Conservation (phyloP, 2,113 vertebrate species). For the Dunckerocampus dactyliophorus region DNA sequence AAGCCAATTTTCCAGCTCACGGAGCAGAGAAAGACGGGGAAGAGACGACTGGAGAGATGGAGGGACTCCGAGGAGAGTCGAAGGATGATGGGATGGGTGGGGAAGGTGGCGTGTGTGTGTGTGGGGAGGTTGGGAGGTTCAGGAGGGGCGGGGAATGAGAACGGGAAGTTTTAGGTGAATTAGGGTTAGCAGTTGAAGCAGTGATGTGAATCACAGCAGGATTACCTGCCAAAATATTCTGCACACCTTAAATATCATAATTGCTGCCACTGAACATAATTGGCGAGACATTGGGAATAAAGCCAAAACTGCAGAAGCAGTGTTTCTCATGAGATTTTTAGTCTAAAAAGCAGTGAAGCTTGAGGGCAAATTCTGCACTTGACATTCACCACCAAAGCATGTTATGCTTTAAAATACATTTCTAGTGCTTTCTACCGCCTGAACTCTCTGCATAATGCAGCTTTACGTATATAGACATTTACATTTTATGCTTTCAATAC, state of each 20-base stretch:
- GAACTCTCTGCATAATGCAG: background rate
- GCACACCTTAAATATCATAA: slow-evolving; percentile 25
- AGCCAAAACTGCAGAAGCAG: slow-evolving; percentile 6
- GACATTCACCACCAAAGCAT: slow-evolving; percentile 17
- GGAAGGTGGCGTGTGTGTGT: slow-evolving; percentile 13
- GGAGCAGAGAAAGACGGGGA: slow-evolving; percentile 72
- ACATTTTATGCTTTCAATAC: slow-evolving; percentile 4
- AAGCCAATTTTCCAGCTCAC: slow-evolving; percentile 82
- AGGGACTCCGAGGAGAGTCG: slow-evolving; percentile 53
- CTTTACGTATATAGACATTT: too few relatives aligned
- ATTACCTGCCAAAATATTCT: slow-evolving; percentile 39
- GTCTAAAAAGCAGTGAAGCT: slow-evolving; percentile 23
- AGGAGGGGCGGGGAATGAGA: slow-evolving; percentile 19
- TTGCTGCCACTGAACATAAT: slow-evolving; percentile 26
- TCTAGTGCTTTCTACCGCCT: background rate
- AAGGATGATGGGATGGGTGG: slow-evolving; percentile 44
- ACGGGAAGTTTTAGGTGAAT: slow-evolving; percentile 58
- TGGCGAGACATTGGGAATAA: slow-evolving; percentile 8
- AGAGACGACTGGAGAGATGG: slow-evolving; percentile 36
- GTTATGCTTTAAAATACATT: slow-evolving; percentile 18
- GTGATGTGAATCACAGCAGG: slow-evolving; percentile 43
- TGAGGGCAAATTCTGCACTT: slow-evolving; percentile 29
- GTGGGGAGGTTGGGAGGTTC: background rate
- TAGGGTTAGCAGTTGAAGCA: slow-evolving; percentile 46
- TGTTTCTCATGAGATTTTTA: slow-evolving; percentile 18